These are phyloP conservation scores for Pangasius krempfi DNA, from an alignment of 2,797 vertebrate genomes.

Conservation along the genomic window DNA sequence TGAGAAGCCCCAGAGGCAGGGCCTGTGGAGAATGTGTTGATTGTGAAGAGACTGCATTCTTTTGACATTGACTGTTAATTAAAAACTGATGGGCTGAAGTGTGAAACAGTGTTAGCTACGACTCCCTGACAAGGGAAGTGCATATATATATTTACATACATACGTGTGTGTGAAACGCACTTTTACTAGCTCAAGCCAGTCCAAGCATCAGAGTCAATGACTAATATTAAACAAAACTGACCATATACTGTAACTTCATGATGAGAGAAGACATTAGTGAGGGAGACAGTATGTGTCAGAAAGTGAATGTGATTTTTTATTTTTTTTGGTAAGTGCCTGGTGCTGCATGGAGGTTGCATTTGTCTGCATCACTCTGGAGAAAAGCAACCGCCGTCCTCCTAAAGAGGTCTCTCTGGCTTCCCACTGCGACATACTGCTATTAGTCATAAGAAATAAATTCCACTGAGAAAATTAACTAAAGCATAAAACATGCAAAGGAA, in stretches of 20 bases:
- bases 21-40: constrained; percentile 66
- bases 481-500: constrained; percentile 75
- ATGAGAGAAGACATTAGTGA: not conserved
- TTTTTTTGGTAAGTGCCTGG: constrained; percentile 9
- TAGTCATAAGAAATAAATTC: constrained; percentile 72
- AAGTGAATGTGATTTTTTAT: not conserved
- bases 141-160: not conserved
- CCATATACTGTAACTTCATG: not conserved
- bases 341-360: constrained; percentile 49
- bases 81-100: constrained; percentile 72
- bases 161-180: constrained; percentile 1
- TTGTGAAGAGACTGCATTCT: constrained; percentile 68
- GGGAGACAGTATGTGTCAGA: not conserved
- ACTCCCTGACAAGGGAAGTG: constrained; percentile 52
- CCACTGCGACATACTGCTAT: constrained; percentile 65
- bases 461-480: constrained; percentile 76
- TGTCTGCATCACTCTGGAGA: constrained; percentile 52
- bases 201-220: not conserved
- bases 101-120: constrained; percentile 44
- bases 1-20: constrained; percentile 56
- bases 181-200: constrained; percentile 4
- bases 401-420: constrained; percentile 62
- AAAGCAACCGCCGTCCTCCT: constrained; percentile 57
- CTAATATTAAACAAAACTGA: not conserved
- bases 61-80: constrained; percentile 72